Conservation (phyloP, 1,140 invertebrate genomes). For the Centruroides sculpturatus region DNA sequence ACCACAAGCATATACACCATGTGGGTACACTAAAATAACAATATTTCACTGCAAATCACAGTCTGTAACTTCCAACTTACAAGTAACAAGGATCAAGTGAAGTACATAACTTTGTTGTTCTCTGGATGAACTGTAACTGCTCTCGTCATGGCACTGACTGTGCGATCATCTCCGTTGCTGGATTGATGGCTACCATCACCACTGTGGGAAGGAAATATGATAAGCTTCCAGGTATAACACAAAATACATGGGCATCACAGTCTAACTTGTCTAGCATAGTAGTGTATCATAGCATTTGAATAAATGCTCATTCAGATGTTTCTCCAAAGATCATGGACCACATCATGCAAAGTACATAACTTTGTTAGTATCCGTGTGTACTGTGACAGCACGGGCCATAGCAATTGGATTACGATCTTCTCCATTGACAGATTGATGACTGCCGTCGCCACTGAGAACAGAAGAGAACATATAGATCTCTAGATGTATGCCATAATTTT, state of each 20-base stretch:
- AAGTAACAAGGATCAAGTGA: conserved; percentile 47
- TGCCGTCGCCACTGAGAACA: conserved; percentile 71
- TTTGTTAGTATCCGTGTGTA: conserved; percentile 95
- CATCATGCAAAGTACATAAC: conserved; percentile 96
- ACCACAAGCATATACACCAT: no score
- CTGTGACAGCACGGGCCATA: conserved; percentile 96
- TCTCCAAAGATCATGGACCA: no score
- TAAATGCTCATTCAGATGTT: no score
- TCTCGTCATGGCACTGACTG: conserved; percentile 89
- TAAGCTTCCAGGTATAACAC: no score
- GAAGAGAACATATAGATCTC: no score
- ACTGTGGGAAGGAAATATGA: conserved; percentile 28
- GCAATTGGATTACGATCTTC: conserved; percentile 93
- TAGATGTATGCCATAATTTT: no score
- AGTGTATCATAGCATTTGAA: no score
- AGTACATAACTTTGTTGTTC: conserved; percentile 98
- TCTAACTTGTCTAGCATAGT: no score
- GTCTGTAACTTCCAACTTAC: no score
- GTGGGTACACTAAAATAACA: no score
- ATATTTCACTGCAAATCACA: no score
- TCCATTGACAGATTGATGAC: conserved; percentile 91
- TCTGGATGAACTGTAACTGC: conserved; percentile 97
- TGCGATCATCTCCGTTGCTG: conserved; percentile 91
- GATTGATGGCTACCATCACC: conserved; percentile 96
- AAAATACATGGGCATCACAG: no score